Conservation (phyloP, 2,888 invertebrate genomes). For the Ichneumoninae sp. region DNA sequence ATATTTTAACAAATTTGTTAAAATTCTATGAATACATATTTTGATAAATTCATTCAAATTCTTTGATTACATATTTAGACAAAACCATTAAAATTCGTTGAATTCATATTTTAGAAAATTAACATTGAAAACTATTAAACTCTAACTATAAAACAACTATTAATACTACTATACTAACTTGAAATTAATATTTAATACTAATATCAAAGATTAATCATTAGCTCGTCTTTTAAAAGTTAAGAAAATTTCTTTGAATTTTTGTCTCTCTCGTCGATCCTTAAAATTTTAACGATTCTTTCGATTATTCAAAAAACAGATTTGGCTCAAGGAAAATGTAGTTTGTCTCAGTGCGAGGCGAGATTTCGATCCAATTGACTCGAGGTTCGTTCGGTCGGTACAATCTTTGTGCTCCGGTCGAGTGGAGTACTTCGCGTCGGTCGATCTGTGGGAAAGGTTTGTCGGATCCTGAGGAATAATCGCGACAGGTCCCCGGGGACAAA, state of each 20-base stretch:
- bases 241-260: background rate
- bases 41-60: background rate
- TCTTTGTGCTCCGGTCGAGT: conserved; percentile 22
- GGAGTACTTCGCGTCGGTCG: background rate
- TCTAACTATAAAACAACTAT: background rate
- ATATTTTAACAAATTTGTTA: background rate
- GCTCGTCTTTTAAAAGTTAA: no score
- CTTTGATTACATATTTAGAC: no score
- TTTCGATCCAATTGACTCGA: conserved; percentile 31
- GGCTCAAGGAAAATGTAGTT: background rate
- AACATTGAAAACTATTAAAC: background rate
- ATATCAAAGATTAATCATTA: no score
- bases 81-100: no score
- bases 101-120: background rate
- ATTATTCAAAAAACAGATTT: background rate
- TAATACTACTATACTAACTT: no score
- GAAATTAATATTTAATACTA: no score
- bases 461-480: conserved; percentile 32
- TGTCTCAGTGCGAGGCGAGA: background rate
- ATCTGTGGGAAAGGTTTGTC: conserved; percentile 42
- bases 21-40: background rate
- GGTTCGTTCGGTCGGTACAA: background rate
- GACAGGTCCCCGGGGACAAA: conserved; percentile 38
- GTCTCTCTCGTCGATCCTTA: background rate
- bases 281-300: background rate